A percentile compares a stretch with the other conserved stretches of the same genome.
Evolutionary conservation across 2,888 invertebrate genomes (phyloP).

Genomic region (Macrophya annulata): DNA sequence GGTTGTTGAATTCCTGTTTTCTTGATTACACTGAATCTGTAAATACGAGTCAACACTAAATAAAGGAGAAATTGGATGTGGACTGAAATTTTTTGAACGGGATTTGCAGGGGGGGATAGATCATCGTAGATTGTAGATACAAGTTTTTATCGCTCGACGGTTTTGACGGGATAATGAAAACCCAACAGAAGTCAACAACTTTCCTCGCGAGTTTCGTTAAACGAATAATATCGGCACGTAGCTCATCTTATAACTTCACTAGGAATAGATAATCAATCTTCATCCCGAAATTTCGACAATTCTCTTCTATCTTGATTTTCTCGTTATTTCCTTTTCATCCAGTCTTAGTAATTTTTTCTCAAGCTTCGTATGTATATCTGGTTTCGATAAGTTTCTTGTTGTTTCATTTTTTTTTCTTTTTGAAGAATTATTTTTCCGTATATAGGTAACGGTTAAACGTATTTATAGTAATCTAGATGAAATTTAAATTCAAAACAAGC

Average conservation of each 20-base stretch:
- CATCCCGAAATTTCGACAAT: slow-evolving; percentile 2
- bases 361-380: not conserved
- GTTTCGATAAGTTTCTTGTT: not conserved
- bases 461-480: not conserved
- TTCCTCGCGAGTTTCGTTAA: not conserved
- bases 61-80: not conserved
- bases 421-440: not conserved
- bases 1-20: not conserved
- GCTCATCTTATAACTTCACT: not conserved
- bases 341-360: not conserved
- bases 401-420: not conserved
- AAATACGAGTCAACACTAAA: slow-evolving; percentile 32
- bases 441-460: not conserved
- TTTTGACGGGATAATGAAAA: slow-evolving; percentile 15
- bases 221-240: not conserved
- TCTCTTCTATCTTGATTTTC: not conserved
- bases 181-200: not conserved
- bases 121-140: slow-evolving; percentile 28
- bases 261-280: not conserved
- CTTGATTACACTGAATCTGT: not conserved
- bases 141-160: not conserved
- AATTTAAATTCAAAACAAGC: not conserved
- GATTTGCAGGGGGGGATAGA: slow-evolving; percentile 2
- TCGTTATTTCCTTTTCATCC: not conserved
- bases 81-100: slow-evolving; percentile 1